phyloP scores from a whole-genome alignment of 2,113 vertebrate species.

The Oceanodroma tethys region DNA sequence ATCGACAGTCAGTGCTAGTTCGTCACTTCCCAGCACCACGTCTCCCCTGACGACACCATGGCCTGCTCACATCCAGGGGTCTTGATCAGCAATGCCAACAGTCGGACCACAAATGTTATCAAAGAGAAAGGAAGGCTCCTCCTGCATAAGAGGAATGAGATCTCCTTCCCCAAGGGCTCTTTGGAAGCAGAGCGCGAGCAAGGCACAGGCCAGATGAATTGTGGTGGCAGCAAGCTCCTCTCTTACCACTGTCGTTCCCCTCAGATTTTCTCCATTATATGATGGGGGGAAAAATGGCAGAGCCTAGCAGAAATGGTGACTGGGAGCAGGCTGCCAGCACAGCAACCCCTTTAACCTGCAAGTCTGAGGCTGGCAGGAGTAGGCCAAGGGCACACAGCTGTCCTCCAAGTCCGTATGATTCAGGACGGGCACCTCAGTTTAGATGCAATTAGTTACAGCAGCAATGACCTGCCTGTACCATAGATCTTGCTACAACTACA shows the following conservation, averaged over 20 bases:
- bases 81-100: not conserved
- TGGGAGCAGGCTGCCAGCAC: not conserved
- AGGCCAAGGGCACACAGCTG: not conserved
- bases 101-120: not conserved
- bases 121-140: not conserved
- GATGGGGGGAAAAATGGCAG: not conserved
- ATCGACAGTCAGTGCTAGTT: no score
- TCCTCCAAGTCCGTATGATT: not conserved
- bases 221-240: not conserved
- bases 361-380: not conserved
- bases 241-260: fast-evolving
- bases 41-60: not conserved
- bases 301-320: not conserved
- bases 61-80: no score
- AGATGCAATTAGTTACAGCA: not conserved
- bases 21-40: not conserved
- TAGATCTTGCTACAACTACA: not conserved
- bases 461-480: not conserved
- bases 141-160: not conserved
- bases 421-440: not conserved
- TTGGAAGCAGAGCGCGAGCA: not conserved
- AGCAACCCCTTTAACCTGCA: not conserved
- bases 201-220: not conserved
- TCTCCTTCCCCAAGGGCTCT: not conserved
- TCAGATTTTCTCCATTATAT: not conserved